Evolutionary conservation across 2,888 invertebrate genomes (phyloP), one percentile per base, ranked within the genome.

Genomic region (Drosophila fulvimacula): DNA sequence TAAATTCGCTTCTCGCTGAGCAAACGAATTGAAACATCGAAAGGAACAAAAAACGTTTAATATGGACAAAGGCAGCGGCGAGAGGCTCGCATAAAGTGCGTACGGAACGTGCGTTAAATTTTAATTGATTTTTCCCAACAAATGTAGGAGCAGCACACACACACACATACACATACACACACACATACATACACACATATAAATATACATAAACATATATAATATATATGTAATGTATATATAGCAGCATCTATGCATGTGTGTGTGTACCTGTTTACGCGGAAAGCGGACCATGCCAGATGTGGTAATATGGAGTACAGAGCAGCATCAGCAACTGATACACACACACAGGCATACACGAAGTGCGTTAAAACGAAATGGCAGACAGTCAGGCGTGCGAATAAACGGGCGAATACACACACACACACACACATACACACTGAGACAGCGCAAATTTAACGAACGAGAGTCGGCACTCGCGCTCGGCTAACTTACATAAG

Each of bases 121-220:
- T 88, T 81, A 85, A 89, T 89, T 88, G 87, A 88, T 89, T 88
- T 88, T 88, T 87, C 82, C 72, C 72, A 81, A 70, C 62, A 65
- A 79, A 69, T 71, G 73, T 74, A 66, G 60, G 73, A 67, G 85
- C 66, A 60, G 19, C 52, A 64, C 21, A 56, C 55, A 60, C 24
- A 60, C 41, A 61, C 27, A 27, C 19, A 17, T 4, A 44, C n/a
- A n/a, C 5, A n/a, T 0, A 46, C 9, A 13, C 6, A 7, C 13
- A 34, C 3, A 21, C 19, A 21, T 3, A 34, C 15, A 32, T 13
- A 32, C 13, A 34, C 53, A 52, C 59, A 41, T 30, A 52, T 21
- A 24, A 17, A 17, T 7, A 49, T 32, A 21, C 3, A 21, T n/a
- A n/a, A n/a, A n/a, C n/a, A n/a, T n/a, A n/a, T 42, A 13, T 6